phyloP scores from a whole-genome alignment of 2,113 vertebrate species.

The Tiliqua scincoides region DNA sequence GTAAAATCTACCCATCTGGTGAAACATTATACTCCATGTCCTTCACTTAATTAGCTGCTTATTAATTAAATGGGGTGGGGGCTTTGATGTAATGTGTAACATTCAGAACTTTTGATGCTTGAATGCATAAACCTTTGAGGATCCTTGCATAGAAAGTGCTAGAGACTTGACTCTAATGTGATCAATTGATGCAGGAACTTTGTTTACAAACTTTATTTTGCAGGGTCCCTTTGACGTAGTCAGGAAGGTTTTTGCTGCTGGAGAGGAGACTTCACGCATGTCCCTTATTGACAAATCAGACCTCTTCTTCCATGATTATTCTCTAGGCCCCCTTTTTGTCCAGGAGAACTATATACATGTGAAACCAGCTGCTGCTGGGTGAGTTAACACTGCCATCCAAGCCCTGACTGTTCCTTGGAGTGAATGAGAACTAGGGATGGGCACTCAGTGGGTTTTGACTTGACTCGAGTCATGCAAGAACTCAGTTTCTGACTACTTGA shows the following conservation, averaged over 20 bases:
- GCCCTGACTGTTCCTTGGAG: accelerated
- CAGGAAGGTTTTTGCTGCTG: slow-evolving; percentile 89
- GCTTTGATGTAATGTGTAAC: too few species aligned
- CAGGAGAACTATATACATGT: slow-evolving; percentile 96
- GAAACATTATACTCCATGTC: too few species aligned
- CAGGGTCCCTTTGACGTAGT: slow-evolving; percentile 96
- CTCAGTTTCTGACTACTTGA: too few species aligned
- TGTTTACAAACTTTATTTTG: neutral
- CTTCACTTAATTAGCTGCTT: too few species aligned
- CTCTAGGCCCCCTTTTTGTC: slow-evolving; percentile 94
- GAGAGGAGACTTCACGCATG: slow-evolving; percentile 88
- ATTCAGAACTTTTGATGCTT: neutral
- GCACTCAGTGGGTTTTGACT: too few species aligned
- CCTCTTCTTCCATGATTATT: slow-evolving; percentile 98
- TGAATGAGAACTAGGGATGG: neutral
- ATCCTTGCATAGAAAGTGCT: neutral
- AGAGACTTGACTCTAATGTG: neutral
- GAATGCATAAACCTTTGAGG: neutral
- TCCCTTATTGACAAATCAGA: slow-evolving; percentile 93
- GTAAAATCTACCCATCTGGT: too few species aligned
- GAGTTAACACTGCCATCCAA: slow-evolving; percentile 52
- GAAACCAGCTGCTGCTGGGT: slow-evolving; percentile 90
- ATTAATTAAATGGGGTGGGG: too few species aligned
- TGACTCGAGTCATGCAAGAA: too few species aligned
- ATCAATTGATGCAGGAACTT: neutral